phyloP scores from a whole-genome alignment of 2,113 vertebrate species.

The Nymphicus hollandicus region DNA sequence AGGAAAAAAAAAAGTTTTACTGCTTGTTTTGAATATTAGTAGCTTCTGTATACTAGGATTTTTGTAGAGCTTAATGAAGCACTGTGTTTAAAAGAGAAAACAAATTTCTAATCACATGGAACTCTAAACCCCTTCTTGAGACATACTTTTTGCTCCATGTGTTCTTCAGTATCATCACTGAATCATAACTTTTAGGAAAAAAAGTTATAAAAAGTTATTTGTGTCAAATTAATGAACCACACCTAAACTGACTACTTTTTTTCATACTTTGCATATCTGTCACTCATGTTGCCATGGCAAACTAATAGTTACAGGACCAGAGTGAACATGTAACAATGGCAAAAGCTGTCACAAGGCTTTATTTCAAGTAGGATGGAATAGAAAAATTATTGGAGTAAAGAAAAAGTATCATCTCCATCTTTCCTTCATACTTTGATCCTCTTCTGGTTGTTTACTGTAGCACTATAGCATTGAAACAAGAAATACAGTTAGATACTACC shows the following conservation, averaged over 20 bases:
- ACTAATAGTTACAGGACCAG: background rate
- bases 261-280: background rate
- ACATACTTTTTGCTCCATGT: background rate
- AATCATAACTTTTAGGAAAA: background rate
- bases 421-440: background rate
- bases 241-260: background rate
- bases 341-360: background rate
- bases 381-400: background rate
- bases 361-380: background rate
- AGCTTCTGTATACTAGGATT: background rate
- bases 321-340: background rate
- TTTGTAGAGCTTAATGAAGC: background rate
- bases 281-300: background rate
- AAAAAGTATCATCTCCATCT: background rate
- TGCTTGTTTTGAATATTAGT: background rate
- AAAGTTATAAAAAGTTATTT: background rate
- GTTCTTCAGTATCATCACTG: background rate
- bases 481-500: background rate
- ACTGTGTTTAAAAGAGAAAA: background rate
- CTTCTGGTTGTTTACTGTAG: background rate
- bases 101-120: background rate
- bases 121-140: background rate
- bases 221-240: background rate
- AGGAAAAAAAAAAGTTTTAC: background rate
- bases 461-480: background rate